These are phyloP conservation scores for Forbesichthys papilliferus DNA, from an alignment of 2,113 vertebrate species.

Conservation along the genomic window DNA sequence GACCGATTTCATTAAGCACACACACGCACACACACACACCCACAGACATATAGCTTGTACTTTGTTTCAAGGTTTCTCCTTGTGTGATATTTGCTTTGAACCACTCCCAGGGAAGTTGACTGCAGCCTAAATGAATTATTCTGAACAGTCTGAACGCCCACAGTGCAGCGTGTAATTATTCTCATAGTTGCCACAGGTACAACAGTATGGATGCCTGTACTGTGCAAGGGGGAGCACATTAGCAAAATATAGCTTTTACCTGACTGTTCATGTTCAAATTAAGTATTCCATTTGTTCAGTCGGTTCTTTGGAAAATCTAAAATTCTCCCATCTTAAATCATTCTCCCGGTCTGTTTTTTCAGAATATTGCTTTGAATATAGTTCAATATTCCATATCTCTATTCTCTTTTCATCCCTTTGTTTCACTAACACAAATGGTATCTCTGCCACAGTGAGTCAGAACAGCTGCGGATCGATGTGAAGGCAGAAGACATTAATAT, in stretches of 20 bases:
- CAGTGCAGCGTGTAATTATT: neutral
- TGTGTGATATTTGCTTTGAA: neutral
- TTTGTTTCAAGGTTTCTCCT: neutral
- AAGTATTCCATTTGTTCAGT: neutral
- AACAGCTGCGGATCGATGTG: slow-evolving; percentile 39
- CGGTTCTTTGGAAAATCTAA: neutral
- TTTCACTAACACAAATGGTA: neutral
- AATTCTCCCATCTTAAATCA: neutral
- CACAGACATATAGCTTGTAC: neutral
- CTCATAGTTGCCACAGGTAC: neutral
- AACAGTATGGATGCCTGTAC: neutral
- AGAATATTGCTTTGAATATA: neutral
- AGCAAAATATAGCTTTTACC: neutral
- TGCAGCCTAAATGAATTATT: neutral
- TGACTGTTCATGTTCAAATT: neutral
- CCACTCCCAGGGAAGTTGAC: neutral
- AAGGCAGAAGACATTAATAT: slow-evolving; percentile 48
- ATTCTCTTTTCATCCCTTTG: neutral
- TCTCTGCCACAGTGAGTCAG: slow-evolving; percentile 5
- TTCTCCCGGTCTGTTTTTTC: neutral
- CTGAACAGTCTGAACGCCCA: neutral
- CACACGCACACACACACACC: neutral
- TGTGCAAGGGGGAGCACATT: neutral
- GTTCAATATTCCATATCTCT: neutral
- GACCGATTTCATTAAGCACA: neutral